A percentile compares a stretch with the other conserved stretches of the same genome.
Evolutionary conservation across 1,140 invertebrate species (phyloP).

Genomic region (Lucilia cuprina): DNA sequence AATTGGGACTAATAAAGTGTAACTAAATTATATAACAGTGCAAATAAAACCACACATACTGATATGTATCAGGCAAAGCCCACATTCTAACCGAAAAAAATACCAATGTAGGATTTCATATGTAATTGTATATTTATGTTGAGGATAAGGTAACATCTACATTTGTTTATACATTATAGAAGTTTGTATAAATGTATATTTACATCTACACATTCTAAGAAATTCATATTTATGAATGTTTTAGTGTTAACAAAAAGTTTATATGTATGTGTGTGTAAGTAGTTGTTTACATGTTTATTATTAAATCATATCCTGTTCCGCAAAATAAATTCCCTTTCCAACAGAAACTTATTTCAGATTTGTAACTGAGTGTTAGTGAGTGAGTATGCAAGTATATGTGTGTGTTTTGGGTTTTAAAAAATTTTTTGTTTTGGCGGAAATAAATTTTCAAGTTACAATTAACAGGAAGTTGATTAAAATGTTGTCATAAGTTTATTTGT

Average conservation of each 20-base stretch:
- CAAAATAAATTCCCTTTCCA: background rate
- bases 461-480: conserved; percentile 11
- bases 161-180: background rate
- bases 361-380: too few species aligned
- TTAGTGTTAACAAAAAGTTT: background rate
- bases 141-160: too few species aligned
- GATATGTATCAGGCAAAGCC: too few species aligned
- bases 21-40: background rate
- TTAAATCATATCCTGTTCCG: conserved; percentile 4
- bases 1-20: background rate
- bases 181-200: background rate
- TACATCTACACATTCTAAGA: background rate
- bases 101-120: background rate
- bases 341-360: background rate
- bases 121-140: background rate
- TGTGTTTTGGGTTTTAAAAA: background rate
- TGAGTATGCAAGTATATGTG: background rate
- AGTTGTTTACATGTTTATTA: background rate
- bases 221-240: background rate
- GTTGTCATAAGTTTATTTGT: background rate
- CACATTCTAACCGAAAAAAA: background rate
- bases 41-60: too few species aligned
- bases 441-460: background rate
- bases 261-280: background rate
- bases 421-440: background rate